Evolutionary conservation across 2,797 vertebrate species (phyloP).

Genomic region (Microctenopoma lineatum): DNA sequence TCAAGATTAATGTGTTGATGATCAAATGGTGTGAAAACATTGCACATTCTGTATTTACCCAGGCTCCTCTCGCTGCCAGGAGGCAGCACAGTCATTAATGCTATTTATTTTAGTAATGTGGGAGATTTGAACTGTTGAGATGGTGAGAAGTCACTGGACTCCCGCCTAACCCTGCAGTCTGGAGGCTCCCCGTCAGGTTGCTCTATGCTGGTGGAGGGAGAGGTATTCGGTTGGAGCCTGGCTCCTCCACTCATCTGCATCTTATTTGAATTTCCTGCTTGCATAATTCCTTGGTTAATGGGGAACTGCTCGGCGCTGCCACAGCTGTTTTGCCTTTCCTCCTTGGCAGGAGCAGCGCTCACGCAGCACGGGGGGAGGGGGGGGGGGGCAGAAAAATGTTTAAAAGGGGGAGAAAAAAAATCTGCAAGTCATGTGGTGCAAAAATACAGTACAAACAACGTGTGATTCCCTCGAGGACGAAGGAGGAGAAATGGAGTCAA

Average conservation of each 20-base stretch:
- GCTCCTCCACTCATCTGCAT: constrained; percentile 77
- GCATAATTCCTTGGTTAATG: constrained; percentile 77
- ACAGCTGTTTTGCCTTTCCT: constrained; percentile 76
- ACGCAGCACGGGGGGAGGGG: constrained; percentile 9
- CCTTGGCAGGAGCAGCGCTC: constrained; percentile 57
- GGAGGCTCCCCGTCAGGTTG: constrained; percentile 31
- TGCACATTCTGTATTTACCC: constrained; percentile 51
- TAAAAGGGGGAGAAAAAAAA: constrained; percentile 48
- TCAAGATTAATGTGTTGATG: constrained; percentile 52
- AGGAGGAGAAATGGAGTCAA: constrained; percentile 60
- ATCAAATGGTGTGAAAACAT: constrained; percentile 61
- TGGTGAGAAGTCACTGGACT: constrained; percentile 26
- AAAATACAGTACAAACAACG: constrained; percentile 74
- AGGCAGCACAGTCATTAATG: constrained; percentile 40
- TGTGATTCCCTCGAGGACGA: constrained; percentile 62
- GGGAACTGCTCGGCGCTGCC: constrained; percentile 62
- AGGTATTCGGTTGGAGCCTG: constrained; percentile 54
- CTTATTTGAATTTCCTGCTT: constrained; percentile 82
- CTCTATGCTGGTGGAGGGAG: constrained; percentile 13
- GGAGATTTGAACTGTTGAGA: constrained; percentile 36
- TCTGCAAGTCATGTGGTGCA: constrained; percentile 80
- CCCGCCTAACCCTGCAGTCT: constrained; percentile 32
- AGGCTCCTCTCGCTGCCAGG: constrained; percentile 31
- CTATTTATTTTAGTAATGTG: constrained; percentile 40
- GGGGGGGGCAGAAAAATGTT: constrained; percentile 27